These are phyloP conservation scores for Unio delphinus DNA, from an alignment of 2,888 invertebrate genomes.

Conservation along the genomic window DNA sequence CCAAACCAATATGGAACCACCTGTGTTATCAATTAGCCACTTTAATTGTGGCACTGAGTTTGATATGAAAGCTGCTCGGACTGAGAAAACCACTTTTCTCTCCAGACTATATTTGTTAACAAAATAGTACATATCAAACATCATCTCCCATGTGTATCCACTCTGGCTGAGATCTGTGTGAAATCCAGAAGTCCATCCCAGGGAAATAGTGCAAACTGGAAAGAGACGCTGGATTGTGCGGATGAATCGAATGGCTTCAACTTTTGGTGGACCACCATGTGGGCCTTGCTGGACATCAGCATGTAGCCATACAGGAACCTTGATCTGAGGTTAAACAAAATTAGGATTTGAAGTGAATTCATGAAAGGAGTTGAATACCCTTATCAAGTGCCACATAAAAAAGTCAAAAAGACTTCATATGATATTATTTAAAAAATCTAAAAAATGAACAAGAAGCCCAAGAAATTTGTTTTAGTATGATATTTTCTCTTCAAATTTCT, in stretches of 20 bases:
- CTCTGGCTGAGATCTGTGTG: constrained; percentile 60
- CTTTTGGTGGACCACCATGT: constrained; percentile 38
- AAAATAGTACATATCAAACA: constrained; percentile 65
- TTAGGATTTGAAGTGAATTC: neutral
- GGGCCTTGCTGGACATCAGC: constrained; percentile 65
- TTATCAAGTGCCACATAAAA: too few species aligned
- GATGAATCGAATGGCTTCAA: constrained; percentile 60
- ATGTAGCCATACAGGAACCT: constrained; percentile 65
- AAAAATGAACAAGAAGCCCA: too few species aligned
- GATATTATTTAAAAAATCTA: too few species aligned
- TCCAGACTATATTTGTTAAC: constrained; percentile 50
- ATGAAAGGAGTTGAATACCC: too few species aligned
- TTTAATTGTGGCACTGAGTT: constrained; percentile 65
- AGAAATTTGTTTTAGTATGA: too few species aligned
- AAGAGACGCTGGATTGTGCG: constrained; percentile 52
- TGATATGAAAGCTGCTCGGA: constrained; percentile 53
- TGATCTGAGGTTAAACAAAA: constrained; percentile 42
- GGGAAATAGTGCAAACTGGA: constrained; percentile 62
- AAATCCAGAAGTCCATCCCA: constrained; percentile 67
- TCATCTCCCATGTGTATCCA: constrained; percentile 64
- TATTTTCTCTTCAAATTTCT: too few species aligned
- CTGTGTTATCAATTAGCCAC: constrained; percentile 61
- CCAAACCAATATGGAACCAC: constrained; percentile 53
- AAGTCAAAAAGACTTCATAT: too few species aligned
- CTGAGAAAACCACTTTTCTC: constrained; percentile 59